phyloP scores from a whole-genome alignment of 2,113 vertebrate species.

The human (Homo sapiens) region DNA sequence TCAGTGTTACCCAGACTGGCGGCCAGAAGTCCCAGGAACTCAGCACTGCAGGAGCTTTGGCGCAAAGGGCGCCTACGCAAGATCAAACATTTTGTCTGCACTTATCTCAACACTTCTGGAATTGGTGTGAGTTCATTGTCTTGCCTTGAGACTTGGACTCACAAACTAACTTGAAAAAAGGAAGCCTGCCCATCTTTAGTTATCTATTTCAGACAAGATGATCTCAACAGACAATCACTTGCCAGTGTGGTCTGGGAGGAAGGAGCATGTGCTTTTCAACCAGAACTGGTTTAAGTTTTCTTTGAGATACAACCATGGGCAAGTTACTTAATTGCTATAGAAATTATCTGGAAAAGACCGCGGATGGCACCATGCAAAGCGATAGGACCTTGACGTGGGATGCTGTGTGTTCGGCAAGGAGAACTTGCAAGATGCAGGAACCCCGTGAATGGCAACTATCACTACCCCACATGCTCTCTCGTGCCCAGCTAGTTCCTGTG shows the following conservation, averaged over 20 bases:
- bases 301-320: neutral
- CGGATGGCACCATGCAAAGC: neutral
- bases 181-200: neutral
- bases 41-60: neutral
- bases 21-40: neutral
- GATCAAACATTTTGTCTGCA: neutral
- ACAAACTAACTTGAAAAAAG: neutral
- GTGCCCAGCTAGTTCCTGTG: fast-evolving
- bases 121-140: neutral
- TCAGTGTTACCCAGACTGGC: neutral
- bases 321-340: neutral
- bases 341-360: neutral
- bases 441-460: fast-evolving
- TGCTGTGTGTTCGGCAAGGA: fast-evolving
- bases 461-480: neutral
- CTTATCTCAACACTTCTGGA: neutral
- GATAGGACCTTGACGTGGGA: fast-evolving
- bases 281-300: neutral
- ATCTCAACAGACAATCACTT: neutral
- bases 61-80: neutral
- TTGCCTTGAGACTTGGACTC: neutral
- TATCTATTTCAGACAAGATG: neutral
- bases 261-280: neutral
- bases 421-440: neutral
- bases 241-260: neutral